phyloP scores from a whole-genome alignment of 2,888 invertebrate genomes.

The Erpobdella octoculata region DNA sequence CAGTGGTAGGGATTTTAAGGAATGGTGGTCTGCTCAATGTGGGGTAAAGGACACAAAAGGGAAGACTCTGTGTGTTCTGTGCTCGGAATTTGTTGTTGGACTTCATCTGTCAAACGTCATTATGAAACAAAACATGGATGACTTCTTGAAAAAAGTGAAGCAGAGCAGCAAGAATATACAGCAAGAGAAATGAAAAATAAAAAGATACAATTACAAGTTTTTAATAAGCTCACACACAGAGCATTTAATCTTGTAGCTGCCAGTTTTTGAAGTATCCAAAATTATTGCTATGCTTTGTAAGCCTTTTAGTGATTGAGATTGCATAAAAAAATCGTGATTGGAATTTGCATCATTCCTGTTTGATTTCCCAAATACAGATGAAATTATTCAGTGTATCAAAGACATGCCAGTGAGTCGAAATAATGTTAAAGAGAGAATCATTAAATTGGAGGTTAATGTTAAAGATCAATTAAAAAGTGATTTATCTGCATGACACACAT shows the following conservation, averaged over 20 bases:
- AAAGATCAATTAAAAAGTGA: no score
- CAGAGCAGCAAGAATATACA: neutral
- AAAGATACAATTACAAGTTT: neutral
- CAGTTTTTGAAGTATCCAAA: conserved; percentile 20
- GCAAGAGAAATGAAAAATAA: neutral
- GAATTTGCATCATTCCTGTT: conserved; percentile 5
- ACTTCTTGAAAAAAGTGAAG: conserved; percentile 9
- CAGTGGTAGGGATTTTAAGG: no score
- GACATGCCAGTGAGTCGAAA: neutral
- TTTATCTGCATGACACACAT: no score
- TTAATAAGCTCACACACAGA: neutral
- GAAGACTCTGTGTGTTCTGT: neutral
- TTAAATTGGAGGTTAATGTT: no score
- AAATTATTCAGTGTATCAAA: conserved; percentile 11
- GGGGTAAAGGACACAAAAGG: neutral
- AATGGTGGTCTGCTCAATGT: neutral
- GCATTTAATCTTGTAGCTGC: neutral
- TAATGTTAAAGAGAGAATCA: neutral
- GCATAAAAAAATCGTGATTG: neutral
- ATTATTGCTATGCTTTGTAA: conserved; percentile 4
- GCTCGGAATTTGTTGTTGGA: conserved; percentile 1
- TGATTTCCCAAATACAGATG: conserved; percentile 3
- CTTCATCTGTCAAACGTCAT: conserved; percentile 8
- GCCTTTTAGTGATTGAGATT: conserved; percentile 12
- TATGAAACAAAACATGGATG: neutral